Base-by-base conservation (phyloP, 2,888 invertebrate genomes). In the Lycocerus yunnanus region DNA sequence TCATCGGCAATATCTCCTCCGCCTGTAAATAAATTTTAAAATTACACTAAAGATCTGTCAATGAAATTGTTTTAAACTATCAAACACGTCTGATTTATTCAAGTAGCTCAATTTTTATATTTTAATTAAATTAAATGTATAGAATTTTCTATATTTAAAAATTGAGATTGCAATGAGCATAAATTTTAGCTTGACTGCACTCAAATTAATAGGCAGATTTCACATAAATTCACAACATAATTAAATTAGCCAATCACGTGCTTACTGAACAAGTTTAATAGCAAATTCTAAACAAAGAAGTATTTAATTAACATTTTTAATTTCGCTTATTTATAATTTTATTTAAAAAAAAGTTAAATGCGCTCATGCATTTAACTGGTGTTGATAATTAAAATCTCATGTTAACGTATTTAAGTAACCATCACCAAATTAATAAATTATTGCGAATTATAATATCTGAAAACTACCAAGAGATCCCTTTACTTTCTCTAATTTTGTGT, bases 1-100 rank as follows among this genome's bases (percentile, higher is more conserved):
- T 95, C 95, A 82, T 92, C 93, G 2, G 93, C 92, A 60, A 93
- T 92, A 77, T 94, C 94, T 10, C 92, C 92, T 83, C 90, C 84
- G 80, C 90, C 89, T 87, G 80, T 11, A 63, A 18, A 18, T 10
- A 14, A 63, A 20, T 14, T 63, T 43, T n/a, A 43, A 18, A 67
- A 27, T 13, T 67, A 24, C 21, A 24, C 3, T 10, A 24, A 2
- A 11, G 10, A 24, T 24, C 10, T 24, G 10, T n/a, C 21, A 24
- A 24, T 2, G 10, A 10, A 24, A 13, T 67, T 27, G 9, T 21
- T 65, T 21, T 18, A n/a, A 14, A 3, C 10, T 65, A 3, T 3
- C 15, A 20, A 65, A 16, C 20, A 3, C 4, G 6, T 43, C 6
- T n/a, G 1, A 43, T 43, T 43, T 43, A n/a, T 43, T 43, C 11